A percentile compares a stretch with the other conserved stretches of the same genome.
phyloP scores from a whole-genome alignment of 1,140 invertebrate species.

The Magallana ariakensis region DNA sequence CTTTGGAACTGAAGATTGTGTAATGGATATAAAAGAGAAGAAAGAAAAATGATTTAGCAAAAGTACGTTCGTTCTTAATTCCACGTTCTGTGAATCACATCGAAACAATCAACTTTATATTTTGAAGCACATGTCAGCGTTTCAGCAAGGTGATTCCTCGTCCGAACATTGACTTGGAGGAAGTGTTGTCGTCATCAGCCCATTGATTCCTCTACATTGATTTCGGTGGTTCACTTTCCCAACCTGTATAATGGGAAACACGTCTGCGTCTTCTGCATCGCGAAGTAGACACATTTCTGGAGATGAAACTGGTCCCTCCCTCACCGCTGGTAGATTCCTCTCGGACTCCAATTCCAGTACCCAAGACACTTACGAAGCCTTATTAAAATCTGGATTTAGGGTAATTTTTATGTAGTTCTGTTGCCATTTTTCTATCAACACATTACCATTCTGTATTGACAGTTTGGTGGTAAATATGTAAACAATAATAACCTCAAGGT shows the following conservation, averaged over 20 bases:
- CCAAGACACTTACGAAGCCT: conserved; percentile 45
- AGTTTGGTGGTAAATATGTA: background rate
- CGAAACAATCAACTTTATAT: conserved; percentile 13
- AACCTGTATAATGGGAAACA: conserved; percentile 67
- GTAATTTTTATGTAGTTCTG: conserved; percentile 19
- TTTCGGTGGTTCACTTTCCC: background rate
- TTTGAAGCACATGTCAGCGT: conserved; percentile 16
- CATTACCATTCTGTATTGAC: conserved; percentile 1
- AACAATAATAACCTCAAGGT: conserved; percentile 9
- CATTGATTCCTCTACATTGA: conserved; percentile 6
- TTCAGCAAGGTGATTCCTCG: conserved; percentile 21
- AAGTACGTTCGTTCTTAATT: too few species aligned
- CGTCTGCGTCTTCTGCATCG: conserved; percentile 58
- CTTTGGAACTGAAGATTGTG: background rate
- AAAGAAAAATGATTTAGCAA: background rate
- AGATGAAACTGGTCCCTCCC: conserved; percentile 71
- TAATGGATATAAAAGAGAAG: background rate
- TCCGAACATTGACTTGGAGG: conserved; percentile 5
- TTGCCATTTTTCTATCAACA: background rate
- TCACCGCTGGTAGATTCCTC: conserved; percentile 65
- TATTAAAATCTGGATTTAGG: conserved; percentile 46
- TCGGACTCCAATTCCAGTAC: conserved; percentile 9
- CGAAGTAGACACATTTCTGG: conserved; percentile 73
- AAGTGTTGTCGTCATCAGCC: background rate
- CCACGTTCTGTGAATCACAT: background rate